Base-by-base conservation (phyloP, 2,888 invertebrate species). In the Cheilosia impressa region DNA sequence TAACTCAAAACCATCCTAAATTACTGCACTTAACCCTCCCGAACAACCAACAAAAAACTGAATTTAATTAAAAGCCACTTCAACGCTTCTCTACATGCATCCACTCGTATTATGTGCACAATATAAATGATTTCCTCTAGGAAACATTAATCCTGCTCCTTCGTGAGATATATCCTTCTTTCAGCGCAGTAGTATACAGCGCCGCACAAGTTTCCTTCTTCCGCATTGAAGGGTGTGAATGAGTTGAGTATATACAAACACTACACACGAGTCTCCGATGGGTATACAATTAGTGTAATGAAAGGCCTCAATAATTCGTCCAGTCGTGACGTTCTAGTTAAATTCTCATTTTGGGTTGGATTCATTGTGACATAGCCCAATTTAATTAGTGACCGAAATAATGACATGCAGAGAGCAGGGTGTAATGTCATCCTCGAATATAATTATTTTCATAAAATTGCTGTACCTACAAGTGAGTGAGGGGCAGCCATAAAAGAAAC, bases 51-150 rank as follows among this genome's bases (percentile, higher is more conserved):
- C 13, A 38, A n/a, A n/a, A 58, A 45, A n/a, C 9, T 22, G 31
- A 47, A 63, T 38, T 73, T 73, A 73, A 63, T 63, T 73, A 73
- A 73, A 63, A 63, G n/a, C 13, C 43, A 65, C 63, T 57, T 55
- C 50, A 38, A 47, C 69, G 17, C 17, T 15, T 17, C 57, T 27
- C 13, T 31, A 50, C 41, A 52, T 34, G 50, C 65, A 31, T 55
- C 45, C 38, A 45, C 47, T 22, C 5, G 2, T 13, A 58, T 47
- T 63, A 43, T 55, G 45, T 43, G 53, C 27, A 31, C 68, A 65
- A 45, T 69, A 55, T 62, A 62, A 68, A 77, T 77, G 77, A 77
- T 77, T 77, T 69, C 77, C 77, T 69, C 62, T 52, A 77, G 77
- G 77, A 69, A 77, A 77, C 77, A 77, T 77, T 77, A 77, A 77